phyloP scores from a whole-genome alignment of 2,888 invertebrate genomes.

The Ischnura elegans region DNA sequence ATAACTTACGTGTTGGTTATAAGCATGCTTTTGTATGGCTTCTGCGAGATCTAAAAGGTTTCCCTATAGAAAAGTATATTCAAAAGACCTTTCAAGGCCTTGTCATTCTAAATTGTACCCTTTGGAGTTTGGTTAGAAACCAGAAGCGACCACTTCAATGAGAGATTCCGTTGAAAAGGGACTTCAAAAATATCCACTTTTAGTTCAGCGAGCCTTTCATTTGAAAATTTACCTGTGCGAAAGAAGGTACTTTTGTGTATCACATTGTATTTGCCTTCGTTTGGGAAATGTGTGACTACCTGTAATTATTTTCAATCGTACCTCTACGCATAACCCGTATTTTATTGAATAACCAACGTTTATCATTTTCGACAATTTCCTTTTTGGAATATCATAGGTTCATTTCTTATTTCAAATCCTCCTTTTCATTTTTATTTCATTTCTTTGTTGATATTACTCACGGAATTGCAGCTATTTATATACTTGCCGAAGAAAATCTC shows the following conservation, averaged over 20 bases:
- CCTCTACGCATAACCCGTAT: too few species aligned
- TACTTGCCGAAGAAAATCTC: too few species aligned
- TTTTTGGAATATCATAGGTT: too few species aligned
- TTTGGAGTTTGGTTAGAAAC: neutral
- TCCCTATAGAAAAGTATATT: neutral
- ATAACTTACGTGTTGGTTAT: neutral
- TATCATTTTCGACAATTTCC: too few species aligned
- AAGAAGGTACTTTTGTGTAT: neutral
- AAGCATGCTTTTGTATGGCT: neutral
- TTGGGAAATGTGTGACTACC: neutral
- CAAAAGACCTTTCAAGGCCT: neutral
- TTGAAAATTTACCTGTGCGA: neutral
- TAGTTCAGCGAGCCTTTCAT: neutral
- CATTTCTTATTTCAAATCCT: too few species aligned
- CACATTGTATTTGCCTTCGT: neutral
- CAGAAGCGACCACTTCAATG: neutral
- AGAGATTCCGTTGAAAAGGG: neutral
- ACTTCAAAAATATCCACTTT: neutral
- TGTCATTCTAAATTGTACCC: neutral
- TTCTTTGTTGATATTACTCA: too few species aligned
- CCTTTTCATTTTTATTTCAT: too few species aligned
- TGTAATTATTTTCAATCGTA: too few species aligned
- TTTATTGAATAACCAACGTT: too few species aligned
- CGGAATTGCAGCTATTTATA: too few species aligned
- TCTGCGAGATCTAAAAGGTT: neutral